Evolutionary conservation across 2,797 vertebrate species (phyloP).

Genomic region (Cottoperca gobio): DNA sequence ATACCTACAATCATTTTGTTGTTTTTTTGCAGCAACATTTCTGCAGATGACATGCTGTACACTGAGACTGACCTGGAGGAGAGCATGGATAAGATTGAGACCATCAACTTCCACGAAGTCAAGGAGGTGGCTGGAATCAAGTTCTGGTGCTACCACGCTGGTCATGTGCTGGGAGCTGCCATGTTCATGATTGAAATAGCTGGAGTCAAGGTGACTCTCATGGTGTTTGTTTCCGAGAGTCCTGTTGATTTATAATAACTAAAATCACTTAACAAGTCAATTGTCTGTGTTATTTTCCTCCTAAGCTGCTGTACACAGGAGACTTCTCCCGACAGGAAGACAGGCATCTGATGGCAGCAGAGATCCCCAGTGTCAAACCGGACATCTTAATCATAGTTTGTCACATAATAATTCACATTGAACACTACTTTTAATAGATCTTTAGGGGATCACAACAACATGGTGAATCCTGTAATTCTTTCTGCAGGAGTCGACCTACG

Average conservation of each 20-base stretch:
- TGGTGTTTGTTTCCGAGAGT: neutral
- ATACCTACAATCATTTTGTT: neutral
- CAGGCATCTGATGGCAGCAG: constrained; percentile 95
- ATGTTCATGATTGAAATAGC: constrained; percentile 99
- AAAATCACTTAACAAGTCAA: neutral
- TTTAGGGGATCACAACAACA: neutral
- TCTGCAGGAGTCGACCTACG: constrained; percentile 78
- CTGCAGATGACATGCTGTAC: constrained; percentile 97
- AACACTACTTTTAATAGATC: neutral
- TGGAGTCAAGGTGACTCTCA: constrained; percentile 91
- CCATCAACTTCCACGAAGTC: constrained; percentile 98
- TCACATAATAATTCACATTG: neutral
- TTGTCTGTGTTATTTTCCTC: neutral
- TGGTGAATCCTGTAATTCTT: neutral
- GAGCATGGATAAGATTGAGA: constrained; percentile 99
- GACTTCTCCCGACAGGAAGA: constrained; percentile 98
- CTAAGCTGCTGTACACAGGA: constrained; percentile 93
- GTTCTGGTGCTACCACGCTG: constrained; percentile 98
- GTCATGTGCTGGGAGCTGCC: constrained; percentile 94
- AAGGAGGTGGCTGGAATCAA: constrained; percentile 98
- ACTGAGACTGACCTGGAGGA: constrained; percentile 97
- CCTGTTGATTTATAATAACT: neutral
- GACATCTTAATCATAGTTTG: constrained; percentile 89
- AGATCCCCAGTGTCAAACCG: constrained; percentile 94
- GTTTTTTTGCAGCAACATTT: constrained; percentile 89